Base-by-base conservation (phyloP, 2,797 vertebrate species). In the Lacerta viridis region DNA sequence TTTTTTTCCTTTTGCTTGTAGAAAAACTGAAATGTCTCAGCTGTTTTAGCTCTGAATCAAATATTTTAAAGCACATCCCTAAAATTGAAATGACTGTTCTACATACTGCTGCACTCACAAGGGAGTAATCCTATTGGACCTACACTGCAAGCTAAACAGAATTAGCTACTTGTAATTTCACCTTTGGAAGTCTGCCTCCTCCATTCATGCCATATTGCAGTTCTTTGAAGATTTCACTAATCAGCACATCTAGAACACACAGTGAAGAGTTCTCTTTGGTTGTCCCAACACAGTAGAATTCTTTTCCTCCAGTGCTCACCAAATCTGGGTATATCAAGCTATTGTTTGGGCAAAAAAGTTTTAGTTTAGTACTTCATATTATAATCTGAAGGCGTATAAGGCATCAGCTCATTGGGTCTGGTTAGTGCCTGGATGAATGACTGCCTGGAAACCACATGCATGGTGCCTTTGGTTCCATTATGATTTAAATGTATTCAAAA, bases 61-160 rank as follows among this genome's bases (percentile, higher is more conserved):
- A 39, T 36, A 33, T 18, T 29, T 46, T 46, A n/a, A 69, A 84
- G 2, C 33, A 50, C 20, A 46, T 50, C 55, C 66, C 92, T 69
- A 25, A 0, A 88, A 80, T 8, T 86, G 81, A 61, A 84, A 20
- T 29, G n/a, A 85, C 10, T 59, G 20, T 33, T 84, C 68, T 85
- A n/a, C 66, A 0, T 87, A 76, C 29, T 82, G 18, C 27, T 25
- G 43, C 77, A n/a, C 41, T 17, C 0, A 0, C 10, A 83, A 64
- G 76, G 83, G 7, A 39, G 46, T 55, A 71, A 55, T 55, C 50
- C 50, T 55, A 55, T 55, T 55, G 13, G 50, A 13, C 50, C 50
- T 4, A 55, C 50, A 55, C 50, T 15, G 50, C 50, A 55, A 55
- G 50, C 50, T 55, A 61, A 66, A 23, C 74, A 27, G 17, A 76